A percentile compares a stretch with the other conserved stretches of the same genome.
phyloP scores from a whole-genome alignment of 1,140 invertebrate genomes.

The Drosophila chauvacae region DNA sequence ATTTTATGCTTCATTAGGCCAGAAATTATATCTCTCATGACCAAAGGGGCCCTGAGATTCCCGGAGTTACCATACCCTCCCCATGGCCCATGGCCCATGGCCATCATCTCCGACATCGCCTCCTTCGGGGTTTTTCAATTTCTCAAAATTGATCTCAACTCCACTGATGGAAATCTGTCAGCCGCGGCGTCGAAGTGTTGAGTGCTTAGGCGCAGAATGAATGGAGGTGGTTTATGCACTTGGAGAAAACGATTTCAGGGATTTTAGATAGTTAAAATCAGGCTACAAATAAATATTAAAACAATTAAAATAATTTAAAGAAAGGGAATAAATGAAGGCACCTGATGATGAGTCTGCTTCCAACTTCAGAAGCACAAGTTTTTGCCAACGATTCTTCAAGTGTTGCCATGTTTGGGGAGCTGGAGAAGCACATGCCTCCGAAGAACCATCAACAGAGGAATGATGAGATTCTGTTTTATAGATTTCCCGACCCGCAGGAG shows the following conservation, averaged over 20 bases:
- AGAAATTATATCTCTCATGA: slow-evolving; percentile 74
- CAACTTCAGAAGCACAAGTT: too few species aligned
- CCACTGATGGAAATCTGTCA: slow-evolving; percentile 66
- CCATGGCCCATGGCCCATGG: slow-evolving; percentile 6
- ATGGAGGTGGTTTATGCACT: slow-evolving; percentile 6
- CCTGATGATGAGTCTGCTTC: too few species aligned
- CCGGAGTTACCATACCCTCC: not conserved
- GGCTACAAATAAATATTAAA: too few species aligned
- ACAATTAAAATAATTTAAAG: too few species aligned
- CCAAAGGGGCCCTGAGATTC: slow-evolving; percentile 33
- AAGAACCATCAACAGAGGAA: slow-evolving; percentile 10
- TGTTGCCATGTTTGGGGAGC: not conserved
- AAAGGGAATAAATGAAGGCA: too few species aligned
- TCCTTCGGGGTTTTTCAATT: slow-evolving; percentile 56
- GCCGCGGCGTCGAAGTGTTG: slow-evolving; percentile 42
- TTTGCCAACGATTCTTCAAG: not conserved
- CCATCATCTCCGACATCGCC: slow-evolving; percentile 44
- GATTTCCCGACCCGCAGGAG: slow-evolving; percentile 41
- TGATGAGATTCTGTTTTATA: slow-evolving; percentile 44
- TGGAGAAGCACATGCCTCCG: not conserved
- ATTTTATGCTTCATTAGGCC: slow-evolving; percentile 81
- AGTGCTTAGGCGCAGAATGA: slow-evolving; percentile 32
- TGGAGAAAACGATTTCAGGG: not conserved
- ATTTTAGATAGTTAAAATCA: too few species aligned
- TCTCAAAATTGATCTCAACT: slow-evolving; percentile 70